phyloP scores from a whole-genome alignment of 2,113 vertebrate genomes.

The Dicrurus megarhynchus region DNA sequence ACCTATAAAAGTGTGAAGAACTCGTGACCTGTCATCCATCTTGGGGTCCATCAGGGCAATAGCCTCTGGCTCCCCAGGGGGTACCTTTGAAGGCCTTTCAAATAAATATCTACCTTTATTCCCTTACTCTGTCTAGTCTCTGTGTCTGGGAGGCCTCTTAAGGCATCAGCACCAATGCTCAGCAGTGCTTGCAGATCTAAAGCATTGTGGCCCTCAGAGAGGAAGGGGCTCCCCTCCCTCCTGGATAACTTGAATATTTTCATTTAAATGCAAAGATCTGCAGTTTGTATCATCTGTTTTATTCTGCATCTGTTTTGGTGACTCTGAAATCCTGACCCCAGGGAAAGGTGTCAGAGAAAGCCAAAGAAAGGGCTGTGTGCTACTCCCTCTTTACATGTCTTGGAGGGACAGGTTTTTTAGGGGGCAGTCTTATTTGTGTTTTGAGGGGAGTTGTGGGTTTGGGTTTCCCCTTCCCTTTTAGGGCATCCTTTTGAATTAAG shows the following conservation, averaged over 20 bases:
- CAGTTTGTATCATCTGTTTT: not conserved
- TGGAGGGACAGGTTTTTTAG: accelerated
- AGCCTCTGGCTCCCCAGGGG: no score
- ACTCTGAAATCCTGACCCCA: not conserved
- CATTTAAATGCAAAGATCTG: not conserved
- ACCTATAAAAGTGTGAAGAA: no score
- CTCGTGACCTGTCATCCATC: no score
- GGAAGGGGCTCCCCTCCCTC: accelerated
- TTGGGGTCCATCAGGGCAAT: no score
- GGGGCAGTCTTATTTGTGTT: accelerated
- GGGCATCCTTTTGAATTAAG: not conserved
- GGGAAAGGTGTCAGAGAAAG: not conserved
- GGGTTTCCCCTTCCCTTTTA: not conserved
- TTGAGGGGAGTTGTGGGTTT: not conserved
- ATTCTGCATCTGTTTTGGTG: not conserved
- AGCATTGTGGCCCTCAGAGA: not conserved
- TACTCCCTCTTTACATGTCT: not conserved
- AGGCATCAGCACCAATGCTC: not conserved
- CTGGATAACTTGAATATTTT: not conserved
- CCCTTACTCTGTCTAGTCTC: no score
- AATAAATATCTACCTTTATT: no score
- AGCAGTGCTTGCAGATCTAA: not conserved
- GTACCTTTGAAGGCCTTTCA: no score
- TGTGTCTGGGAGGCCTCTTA: no score
- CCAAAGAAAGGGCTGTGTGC: not conserved